Base-by-base conservation (phyloP, 2,797 vertebrate genomes). In the Odontamblyopus lacepedii region DNA sequence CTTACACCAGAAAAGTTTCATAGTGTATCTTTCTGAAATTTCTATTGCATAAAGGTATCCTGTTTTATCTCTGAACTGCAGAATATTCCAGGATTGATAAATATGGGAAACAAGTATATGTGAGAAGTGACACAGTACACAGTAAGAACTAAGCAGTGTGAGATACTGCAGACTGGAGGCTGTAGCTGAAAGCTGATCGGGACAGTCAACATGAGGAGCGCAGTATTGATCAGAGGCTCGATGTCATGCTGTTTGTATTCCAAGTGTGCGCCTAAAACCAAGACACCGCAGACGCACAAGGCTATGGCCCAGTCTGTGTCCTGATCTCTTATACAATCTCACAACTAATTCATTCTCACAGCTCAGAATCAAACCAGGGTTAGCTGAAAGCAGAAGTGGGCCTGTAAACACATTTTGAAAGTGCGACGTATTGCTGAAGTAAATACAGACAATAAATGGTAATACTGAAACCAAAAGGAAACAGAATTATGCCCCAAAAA, bases 181-280 rank as follows among this genome's bases (percentile, higher is more conserved):
- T 62, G 70, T 44, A 82, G 72, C 82, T 88, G 89, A 88, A 90
- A 91, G 74, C 76, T 72, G 85, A 92, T 90, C 83, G 2, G 77
- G 63, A 70, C 59, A 56, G 69, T 73, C 86, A 69, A 6, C 77
- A 69, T 73, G 62, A 63, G 73, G 67, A 74, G 74, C 77, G 69
- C 76, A 74, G 65, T 91, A 93, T 92, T 75, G 92, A 93, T 93
- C 69, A 30, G 62, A 79, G 51, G 59, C 75, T 87, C 11, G 57
- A 83, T 81, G 75, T 77, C 12, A 60, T 57, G 29, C 70, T 81
- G 84, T 69, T 72, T 77, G 72, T 63, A 63, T 73, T 68, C 72
- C 30, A n/a, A 62, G 63, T 65, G 27, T 87, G 73, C 67, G 68
- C 53, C 74, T 27, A 67, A 76, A 75, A 41, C 72, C 5, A 15